These are phyloP conservation scores for Lepisosteus oculatus DNA, from an alignment of 2,113 vertebrate genomes.

Conservation along the genomic window DNA sequence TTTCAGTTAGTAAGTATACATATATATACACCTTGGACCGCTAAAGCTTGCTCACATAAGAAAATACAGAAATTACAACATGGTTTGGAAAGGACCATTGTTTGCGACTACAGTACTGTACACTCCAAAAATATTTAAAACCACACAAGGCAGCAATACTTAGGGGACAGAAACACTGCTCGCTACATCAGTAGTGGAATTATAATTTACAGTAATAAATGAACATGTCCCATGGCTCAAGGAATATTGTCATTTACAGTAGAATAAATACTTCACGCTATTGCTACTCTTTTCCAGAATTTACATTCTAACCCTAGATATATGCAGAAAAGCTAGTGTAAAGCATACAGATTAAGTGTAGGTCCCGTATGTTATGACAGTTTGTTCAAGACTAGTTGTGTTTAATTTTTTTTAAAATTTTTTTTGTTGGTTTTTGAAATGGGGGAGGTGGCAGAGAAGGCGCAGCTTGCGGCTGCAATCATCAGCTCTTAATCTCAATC, in stretches of 20 bases:
- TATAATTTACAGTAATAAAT: conserved; percentile 97
- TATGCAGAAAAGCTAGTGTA: conserved; percentile 96
- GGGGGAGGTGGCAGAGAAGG: conserved; percentile 49
- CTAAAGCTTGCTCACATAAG: conserved; percentile 83
- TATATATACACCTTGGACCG: conserved; percentile 87
- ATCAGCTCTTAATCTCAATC: conserved; percentile 79
- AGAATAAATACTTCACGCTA: conserved; percentile 98
- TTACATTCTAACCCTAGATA: conserved; percentile 97
- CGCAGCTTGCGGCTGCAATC: conserved; percentile 76
- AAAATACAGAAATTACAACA: conserved; percentile 84
- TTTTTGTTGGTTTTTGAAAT: conserved; percentile 68
- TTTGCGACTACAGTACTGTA: conserved; percentile 84
- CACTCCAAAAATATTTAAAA: conserved; percentile 80
- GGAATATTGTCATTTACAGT: conserved; percentile 97
- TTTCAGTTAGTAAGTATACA: conserved; percentile 85
- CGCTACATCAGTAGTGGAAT: conserved; percentile 97
- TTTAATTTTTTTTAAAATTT: conserved; percentile 60
- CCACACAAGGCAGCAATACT: conserved; percentile 84
- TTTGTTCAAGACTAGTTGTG: conserved; percentile 99
- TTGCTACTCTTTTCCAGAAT: conserved; percentile 90
- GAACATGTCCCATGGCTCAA: conserved; percentile 97
- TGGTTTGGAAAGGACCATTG: conserved; percentile 77
- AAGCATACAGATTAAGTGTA: conserved; percentile 98
- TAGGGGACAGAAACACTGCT: conserved; percentile 89
- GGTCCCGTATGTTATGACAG: conserved; percentile 97